Conservation (phyloP, 2,113 vertebrate genomes). For the Ptilorrhoa leucosticta region DNA sequence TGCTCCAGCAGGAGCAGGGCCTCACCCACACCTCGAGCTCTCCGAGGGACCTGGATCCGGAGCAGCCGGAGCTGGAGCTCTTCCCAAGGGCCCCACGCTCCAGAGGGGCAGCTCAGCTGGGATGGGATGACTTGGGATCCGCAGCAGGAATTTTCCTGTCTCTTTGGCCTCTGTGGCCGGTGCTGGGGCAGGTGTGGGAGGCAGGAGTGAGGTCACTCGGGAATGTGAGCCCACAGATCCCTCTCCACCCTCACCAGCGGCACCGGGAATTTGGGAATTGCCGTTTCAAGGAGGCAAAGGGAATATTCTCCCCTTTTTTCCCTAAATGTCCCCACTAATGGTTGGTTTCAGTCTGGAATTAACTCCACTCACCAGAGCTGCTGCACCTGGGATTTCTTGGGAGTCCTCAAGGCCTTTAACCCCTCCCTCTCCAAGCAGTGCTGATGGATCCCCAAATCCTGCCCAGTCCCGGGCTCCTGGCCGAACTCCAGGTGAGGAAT, state of each 20-base stretch:
- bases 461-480: background rate
- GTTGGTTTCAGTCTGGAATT: background rate
- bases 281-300: background rate
- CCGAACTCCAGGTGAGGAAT: background rate
- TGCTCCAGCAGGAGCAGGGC: background rate
- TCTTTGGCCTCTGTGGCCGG: fast-evolving
- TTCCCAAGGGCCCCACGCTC: background rate
- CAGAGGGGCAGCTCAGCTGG: background rate
- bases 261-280: background rate
- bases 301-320: background rate
- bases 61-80: background rate
- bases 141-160: background rate
- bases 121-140: background rate
- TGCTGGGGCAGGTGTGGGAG: background rate
- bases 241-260: fast-evolving
- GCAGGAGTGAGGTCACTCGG: background rate
- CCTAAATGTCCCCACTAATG: background rate
- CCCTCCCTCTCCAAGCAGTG: background rate
- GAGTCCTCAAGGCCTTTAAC: background rate
- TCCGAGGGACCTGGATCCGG: fast-evolving
- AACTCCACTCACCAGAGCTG: background rate
- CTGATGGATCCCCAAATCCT: background rate
- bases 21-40: fast-evolving
- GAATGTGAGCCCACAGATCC: background rate
- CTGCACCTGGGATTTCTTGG: background rate